Evolutionary conservation across 2,113 vertebrate genomes (phyloP).

Genomic region (Ptychochromis oligacanthus): DNA sequence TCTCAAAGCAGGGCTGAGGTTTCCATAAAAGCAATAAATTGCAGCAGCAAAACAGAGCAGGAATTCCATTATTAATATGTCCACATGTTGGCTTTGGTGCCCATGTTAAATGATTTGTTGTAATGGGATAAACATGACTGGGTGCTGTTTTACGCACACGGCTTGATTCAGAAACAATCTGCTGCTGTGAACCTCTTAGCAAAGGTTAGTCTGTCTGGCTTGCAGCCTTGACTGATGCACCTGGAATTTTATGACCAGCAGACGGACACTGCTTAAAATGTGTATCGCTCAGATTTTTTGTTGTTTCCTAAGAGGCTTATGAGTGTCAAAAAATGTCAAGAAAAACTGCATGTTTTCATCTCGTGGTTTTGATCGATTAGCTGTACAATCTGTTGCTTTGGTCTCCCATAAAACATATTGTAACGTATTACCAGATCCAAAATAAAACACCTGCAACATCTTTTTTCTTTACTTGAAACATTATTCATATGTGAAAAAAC

Average conservation of each 20-base stretch:
- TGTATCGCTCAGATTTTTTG: slow-evolving; percentile 9
- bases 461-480: slow-evolving; percentile 9
- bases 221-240: slow-evolving; percentile 52
- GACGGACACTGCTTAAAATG: slow-evolving; percentile 33
- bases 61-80: slow-evolving; percentile 62
- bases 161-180: slow-evolving; percentile 67
- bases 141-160: slow-evolving; percentile 30
- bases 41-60: slow-evolving; percentile 38
- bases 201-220: slow-evolving; percentile 59
- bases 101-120: slow-evolving; percentile 62
- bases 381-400: not conserved
- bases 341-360: not conserved
- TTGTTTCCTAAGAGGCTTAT: slow-evolving; percentile 28
- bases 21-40: slow-evolving; percentile 66
- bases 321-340: not conserved
- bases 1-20: slow-evolving; percentile 32
- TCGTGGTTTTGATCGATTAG: slow-evolving; percentile 12
- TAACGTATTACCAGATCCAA: slow-evolving; percentile 15
- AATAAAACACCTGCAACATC: slow-evolving; percentile 40
- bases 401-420: slow-evolving; percentile 6
- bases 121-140: slow-evolving; percentile 73
- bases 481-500: slow-evolving; percentile 2
- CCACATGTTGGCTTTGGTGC: slow-evolving; percentile 54
- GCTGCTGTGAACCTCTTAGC: slow-evolving; percentile 47
- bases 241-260: slow-evolving; percentile 69